Percentiles rank a stretch among this genome's conserved stretches.
Evolutionary conservation across 2,113 vertebrate genomes (phyloP).

Genomic region (Amphilophus citrinellus): DNA sequence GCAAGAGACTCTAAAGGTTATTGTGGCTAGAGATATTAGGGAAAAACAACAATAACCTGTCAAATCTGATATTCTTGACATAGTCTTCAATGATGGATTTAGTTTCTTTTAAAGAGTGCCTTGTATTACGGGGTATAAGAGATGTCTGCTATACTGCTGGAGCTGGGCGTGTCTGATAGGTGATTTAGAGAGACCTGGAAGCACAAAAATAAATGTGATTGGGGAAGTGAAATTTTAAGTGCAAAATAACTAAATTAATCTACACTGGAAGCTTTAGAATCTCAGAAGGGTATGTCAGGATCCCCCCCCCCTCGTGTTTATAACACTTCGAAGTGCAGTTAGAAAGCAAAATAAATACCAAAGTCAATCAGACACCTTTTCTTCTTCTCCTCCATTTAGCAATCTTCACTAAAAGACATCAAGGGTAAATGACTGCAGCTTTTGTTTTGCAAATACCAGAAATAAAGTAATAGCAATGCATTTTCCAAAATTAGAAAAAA

Average conservation of each 20-base stretch:
- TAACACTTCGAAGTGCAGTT: conserved; percentile 60
- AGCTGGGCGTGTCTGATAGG: too few relatives aligned
- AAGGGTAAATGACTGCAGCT: conserved; percentile 39
- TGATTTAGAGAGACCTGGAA: too few relatives aligned
- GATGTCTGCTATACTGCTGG: neutral
- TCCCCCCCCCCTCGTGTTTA: conserved; percentile 24
- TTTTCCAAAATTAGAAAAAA: conserved; percentile 40
- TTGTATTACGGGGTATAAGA: neutral
- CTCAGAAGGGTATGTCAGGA: conserved; percentile 23
- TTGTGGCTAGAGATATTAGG: neutral
- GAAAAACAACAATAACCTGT: conserved; percentile 39
- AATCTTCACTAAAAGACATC: conserved; percentile 31
- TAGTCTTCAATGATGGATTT: neutral
- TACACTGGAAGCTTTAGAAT: conserved; percentile 17
- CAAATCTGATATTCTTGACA: conserved; percentile 40
- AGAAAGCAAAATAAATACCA: conserved; percentile 56
- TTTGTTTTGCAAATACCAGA: conserved; percentile 33
- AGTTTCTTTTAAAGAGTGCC: neutral
- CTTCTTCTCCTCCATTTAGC: conserved; percentile 42
- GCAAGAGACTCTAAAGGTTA: conserved; percentile 24
- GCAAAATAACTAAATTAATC: conserved; percentile 25
- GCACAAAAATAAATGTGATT: neutral
- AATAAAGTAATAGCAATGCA: conserved; percentile 23
- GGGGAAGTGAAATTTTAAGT: neutral
- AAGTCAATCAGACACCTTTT: conserved; percentile 62